These are phyloP conservation scores for Leptocoma aspasia DNA, from an alignment of 2,113 vertebrate genomes.

Conservation along the genomic window DNA sequence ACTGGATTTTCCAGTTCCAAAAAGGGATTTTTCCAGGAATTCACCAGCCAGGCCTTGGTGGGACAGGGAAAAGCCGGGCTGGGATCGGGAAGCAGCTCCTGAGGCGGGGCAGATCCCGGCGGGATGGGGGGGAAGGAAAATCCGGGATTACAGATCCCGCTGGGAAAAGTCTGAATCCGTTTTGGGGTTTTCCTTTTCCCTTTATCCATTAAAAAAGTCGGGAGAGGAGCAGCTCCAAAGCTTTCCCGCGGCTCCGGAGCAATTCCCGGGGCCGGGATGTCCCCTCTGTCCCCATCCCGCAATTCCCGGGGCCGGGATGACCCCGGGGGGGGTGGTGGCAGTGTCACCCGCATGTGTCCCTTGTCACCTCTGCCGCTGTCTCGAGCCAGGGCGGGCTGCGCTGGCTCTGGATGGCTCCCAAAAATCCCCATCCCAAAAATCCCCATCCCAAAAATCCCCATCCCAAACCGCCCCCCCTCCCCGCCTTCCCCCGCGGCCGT, in stretches of 20 bases:
- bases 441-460: neutral
- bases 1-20: neutral
- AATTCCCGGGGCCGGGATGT: neutral
- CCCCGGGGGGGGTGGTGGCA: neutral
- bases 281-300: neutral
- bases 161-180: neutral
- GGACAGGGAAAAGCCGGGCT: accelerated
- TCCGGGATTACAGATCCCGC: accelerated
- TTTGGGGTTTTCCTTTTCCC: neutral
- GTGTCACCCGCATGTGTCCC: too few relatives aligned
- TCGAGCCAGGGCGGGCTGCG: neutral
- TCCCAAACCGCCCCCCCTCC: neutral
- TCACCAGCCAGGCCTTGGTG: neutral
- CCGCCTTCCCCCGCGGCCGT: too few relatives aligned
- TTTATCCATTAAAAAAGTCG: neutral
- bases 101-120: neutral
- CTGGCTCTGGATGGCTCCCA: neutral
- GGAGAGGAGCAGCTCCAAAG: neutral
- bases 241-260: neutral
- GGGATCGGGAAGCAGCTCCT: neutral
- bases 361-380: neutral
- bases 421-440: too few relatives aligned
- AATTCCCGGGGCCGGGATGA: neutral
- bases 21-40: neutral
- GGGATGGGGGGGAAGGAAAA: neutral